Base-by-base conservation (phyloP, 2,888 invertebrate species). In the Drosophila anceps region DNA sequence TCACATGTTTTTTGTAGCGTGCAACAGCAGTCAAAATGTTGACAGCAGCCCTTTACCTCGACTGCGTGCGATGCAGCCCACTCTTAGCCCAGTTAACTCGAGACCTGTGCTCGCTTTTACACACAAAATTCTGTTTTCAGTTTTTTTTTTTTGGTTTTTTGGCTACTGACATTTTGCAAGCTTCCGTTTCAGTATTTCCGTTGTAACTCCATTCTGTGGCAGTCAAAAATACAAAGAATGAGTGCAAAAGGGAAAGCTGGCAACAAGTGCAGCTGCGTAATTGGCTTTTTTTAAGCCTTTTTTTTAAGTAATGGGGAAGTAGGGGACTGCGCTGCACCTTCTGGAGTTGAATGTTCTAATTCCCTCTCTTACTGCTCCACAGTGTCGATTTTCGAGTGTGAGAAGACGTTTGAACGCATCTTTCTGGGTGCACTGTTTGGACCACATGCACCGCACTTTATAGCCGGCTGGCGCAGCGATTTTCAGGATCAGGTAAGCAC, bases 391-490 rank as follows among this genome's bases (percentile, higher is more conserved):
- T 95, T 94, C 85, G 92, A 92, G 37, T 96, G 95, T 85, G 95
- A 95, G 82, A 94, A 94, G 77, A 95, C 95, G 0, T 95, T 96
- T 84, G 95, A 95, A 84, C 93, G 95, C 44, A 93, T 96, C 44
- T 93, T 96, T 91, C 92, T 95, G 87, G 97, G 97, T 4, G 97
- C 97, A 12, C 94, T 97, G 72, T 96, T 97, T 83, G 97, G 97
- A 0, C 95, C 95, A 35, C 95, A 95, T 86, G 96, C 96, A 2
- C 96, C 97, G 0, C 96, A 96, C 87, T 96, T 96, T 80, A 94
- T 97, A 75, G 96, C 97, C 0, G 97, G 97, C 6, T 97, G 97
- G 97, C 96, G 97, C 88, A 96, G 97, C 77, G 97, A 97, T 92
- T 97, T 97, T 88, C 94, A 94, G 78, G 95, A 95, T 88, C 93